A percentile compares a stretch with the other conserved stretches of the same genome.
Evolutionary conservation across 37 sponge, comb jelly and placozoan genomes (phyloP).

Genomic region (Aplysina aerophoba): DNA sequence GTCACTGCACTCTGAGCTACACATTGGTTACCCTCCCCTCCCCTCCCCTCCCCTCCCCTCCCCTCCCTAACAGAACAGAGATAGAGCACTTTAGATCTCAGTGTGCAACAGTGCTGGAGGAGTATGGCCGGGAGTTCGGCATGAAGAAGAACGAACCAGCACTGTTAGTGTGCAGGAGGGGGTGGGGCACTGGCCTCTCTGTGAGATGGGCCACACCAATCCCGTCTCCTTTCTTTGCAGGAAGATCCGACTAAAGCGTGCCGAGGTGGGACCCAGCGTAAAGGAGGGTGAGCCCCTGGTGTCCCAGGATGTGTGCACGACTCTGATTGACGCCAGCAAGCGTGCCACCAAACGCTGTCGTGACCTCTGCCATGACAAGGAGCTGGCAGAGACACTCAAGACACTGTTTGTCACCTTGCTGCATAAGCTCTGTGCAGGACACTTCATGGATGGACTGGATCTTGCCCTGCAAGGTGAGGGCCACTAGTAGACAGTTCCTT

Average conservation of each 20-base stretch:
- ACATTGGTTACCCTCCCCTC: background rate
- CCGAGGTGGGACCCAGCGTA: background rate
- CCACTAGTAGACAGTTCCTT: background rate
- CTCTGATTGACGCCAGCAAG: conserved; percentile 69
- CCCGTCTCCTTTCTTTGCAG: too few relatives aligned
- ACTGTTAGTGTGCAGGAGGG: too few relatives aligned
- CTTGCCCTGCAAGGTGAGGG: conserved; percentile 58
- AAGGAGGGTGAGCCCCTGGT: conserved; percentile 62
- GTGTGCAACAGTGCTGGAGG: too few relatives aligned
- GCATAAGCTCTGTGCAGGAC: conserved; percentile 64
- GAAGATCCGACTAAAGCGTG: background rate
- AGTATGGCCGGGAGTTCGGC: too few relatives aligned
- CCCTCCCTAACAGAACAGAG: background rate
- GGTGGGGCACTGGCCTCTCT: too few relatives aligned
- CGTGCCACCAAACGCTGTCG: conserved; percentile 69
- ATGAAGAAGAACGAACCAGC: too few relatives aligned
- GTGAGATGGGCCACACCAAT: too few relatives aligned
- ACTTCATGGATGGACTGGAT: conserved; percentile 77
- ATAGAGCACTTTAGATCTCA: background rate
- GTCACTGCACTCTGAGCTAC: background rate
- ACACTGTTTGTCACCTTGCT: conserved; percentile 61
- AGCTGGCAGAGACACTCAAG: conserved; percentile 53
- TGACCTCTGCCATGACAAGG: conserved; percentile 55
- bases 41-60: background rate
- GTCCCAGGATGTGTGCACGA: conserved; percentile 80